A percentile compares a stretch with the other conserved stretches of the same genome.
These are phyloP conservation scores for Thunnus thynnus DNA, from an alignment of 2,113 vertebrate genomes.

Conservation along the genomic window DNA sequence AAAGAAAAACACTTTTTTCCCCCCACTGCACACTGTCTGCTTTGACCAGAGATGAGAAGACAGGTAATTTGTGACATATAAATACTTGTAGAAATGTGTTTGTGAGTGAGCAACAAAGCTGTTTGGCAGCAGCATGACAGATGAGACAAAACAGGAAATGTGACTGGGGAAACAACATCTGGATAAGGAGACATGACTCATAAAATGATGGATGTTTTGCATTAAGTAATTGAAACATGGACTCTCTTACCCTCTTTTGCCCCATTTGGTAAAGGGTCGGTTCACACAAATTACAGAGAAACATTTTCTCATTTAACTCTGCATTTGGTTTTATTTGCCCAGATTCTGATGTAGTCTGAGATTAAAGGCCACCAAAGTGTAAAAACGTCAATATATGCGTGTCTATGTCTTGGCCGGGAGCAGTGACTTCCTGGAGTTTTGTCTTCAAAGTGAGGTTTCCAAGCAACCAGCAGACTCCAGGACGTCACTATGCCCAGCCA, in stretches of 20 bases:
- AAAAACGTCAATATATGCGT: not conserved
- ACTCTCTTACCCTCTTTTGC: not conserved
- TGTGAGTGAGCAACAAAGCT: conserved; percentile 41
- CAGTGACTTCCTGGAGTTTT: not conserved
- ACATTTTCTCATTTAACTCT: not conserved
- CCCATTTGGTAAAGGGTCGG: conserved; percentile 27
- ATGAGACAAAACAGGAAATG: conserved; percentile 58
- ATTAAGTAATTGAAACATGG: conserved; percentile 42
- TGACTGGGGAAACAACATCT: conserved; percentile 55
- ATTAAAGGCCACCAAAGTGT: too few relatives aligned
- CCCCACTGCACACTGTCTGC: conserved; percentile 8
- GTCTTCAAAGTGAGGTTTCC: not conserved
- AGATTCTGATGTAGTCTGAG: not conserved
- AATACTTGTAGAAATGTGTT: conserved; percentile 48
- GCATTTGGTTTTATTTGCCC: conserved; percentile 8
- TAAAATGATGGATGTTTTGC: conserved; percentile 58
- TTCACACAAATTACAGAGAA: conserved; percentile 41
- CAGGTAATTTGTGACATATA: conserved; percentile 53
- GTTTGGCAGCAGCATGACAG: conserved; percentile 24
- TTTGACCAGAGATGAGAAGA: conserved; percentile 37
- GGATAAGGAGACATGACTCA: conserved; percentile 66
- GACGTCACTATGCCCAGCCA: not conserved
- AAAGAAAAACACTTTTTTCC: conserved; percentile 16
- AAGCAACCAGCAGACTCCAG: not conserved
- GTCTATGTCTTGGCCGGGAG: not conserved